phyloP scores from a whole-genome alignment of 2,797 vertebrate genomes.

The Oreortyx pictus region DNA sequence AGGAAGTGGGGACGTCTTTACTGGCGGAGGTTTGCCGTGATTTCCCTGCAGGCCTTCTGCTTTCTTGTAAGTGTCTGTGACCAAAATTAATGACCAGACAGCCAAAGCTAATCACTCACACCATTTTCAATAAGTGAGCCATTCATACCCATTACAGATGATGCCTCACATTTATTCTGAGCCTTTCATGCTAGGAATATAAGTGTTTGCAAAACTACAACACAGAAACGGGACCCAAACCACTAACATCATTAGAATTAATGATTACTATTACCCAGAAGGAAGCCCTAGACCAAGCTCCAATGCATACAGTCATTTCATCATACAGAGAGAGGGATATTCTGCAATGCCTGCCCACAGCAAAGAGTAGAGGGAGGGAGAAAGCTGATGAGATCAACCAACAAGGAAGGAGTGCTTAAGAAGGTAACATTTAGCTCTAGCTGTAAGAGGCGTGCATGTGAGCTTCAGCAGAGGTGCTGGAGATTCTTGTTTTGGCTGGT shows the following conservation, averaged over 20 bases:
- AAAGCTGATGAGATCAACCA: background rate
- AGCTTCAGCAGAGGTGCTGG: background rate
- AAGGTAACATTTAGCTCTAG: background rate
- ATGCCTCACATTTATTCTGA: background rate
- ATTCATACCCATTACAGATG: background rate
- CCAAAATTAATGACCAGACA: slow-evolving; percentile 36
- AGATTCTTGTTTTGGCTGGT: background rate
- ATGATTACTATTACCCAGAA: slow-evolving; percentile 5
- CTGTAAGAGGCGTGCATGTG: background rate
- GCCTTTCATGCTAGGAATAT: background rate
- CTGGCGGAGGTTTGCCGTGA: background rate
- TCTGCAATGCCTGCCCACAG: background rate
- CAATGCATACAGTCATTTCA: background rate
- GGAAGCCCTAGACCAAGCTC: background rate
- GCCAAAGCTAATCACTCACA: slow-evolving; percentile 27
- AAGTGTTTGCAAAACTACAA: background rate
- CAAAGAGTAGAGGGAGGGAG: background rate
- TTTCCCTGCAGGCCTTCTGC: slow-evolving; percentile 18
- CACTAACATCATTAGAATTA: slow-evolving; percentile 22
- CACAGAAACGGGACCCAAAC: slow-evolving; percentile 1
- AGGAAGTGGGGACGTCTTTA: background rate
- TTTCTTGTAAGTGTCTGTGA: slow-evolving; percentile 16
- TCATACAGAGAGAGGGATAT: background rate
- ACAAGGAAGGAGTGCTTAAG: background rate
- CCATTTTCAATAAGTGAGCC: slow-evolving; percentile 7